phyloP scores from a whole-genome alignment of 2,113 vertebrate species.

The Clinocottus analis region DNA sequence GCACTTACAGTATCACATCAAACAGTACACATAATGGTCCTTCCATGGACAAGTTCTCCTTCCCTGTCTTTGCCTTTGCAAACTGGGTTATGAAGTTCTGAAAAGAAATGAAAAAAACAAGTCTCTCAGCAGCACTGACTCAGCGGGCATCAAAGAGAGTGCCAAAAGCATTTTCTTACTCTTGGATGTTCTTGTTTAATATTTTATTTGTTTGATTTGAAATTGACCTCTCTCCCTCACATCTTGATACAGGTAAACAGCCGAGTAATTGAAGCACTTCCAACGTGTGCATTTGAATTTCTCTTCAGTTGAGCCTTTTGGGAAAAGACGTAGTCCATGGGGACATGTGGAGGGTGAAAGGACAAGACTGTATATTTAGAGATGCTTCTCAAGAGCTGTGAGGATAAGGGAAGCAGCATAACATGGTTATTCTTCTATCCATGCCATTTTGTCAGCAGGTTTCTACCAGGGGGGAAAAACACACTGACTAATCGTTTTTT shows the following conservation, averaged over 20 bases:
- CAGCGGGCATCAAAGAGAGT: slow-evolving; percentile 69
- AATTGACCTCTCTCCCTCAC: slow-evolving; percentile 52
- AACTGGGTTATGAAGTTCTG: slow-evolving; percentile 62
- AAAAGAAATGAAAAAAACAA: slow-evolving; percentile 50
- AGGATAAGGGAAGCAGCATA: not conserved
- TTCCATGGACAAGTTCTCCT: slow-evolving; percentile 48
- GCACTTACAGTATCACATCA: slow-evolving; percentile 26
- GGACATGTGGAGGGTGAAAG: not conserved
- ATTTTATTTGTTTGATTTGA: slow-evolving; percentile 73
- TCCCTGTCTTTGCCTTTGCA: slow-evolving; percentile 64
- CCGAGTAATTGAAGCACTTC: slow-evolving; percentile 31
- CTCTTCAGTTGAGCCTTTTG: not conserved
- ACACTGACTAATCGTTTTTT: slow-evolving; percentile 30
- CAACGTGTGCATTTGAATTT: slow-evolving; percentile 13
- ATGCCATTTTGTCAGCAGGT: slow-evolving; percentile 32
- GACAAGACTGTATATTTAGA: slow-evolving; percentile 1
- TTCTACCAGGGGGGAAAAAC: slow-evolving; percentile 37
- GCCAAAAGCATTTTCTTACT: slow-evolving; percentile 70
- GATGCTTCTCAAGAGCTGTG: not conserved
- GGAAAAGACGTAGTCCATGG: not conserved
- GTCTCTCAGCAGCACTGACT: slow-evolving; percentile 59
- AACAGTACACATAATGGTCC: slow-evolving; percentile 25
- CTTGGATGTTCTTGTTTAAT: slow-evolving; percentile 68
- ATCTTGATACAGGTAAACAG: slow-evolving; percentile 59
- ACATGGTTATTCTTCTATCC: not conserved